These are phyloP conservation scores for Aricia agestis DNA, from an alignment of 1,140 invertebrate species.

Conservation along the genomic window DNA sequence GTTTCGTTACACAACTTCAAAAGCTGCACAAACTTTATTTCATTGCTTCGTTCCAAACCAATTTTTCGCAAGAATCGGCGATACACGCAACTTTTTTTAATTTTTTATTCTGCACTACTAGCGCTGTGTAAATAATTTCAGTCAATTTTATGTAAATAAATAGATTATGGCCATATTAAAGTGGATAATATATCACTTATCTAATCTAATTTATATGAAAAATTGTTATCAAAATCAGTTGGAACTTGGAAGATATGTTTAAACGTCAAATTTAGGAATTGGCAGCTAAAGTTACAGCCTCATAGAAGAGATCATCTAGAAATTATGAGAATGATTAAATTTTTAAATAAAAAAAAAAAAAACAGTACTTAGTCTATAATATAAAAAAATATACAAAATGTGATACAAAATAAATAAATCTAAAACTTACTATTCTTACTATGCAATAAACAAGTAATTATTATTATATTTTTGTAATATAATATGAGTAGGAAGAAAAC, in stretches of 20 bases:
- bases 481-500: background rate
- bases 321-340: conserved; percentile 5
- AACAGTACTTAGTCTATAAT: conserved; percentile 20
- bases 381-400: conserved; percentile 12
- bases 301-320: conserved; percentile 26
- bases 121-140: background rate
- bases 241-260: conserved; percentile 25
- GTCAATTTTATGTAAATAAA: background rate
- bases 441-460: background rate
- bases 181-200: too few relatives aligned
- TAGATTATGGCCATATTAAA: too few relatives aligned
- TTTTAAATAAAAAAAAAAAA: conserved; percentile 16
- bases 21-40: too few relatives aligned
- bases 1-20: too few relatives aligned
- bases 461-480: background rate
- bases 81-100: too few relatives aligned
- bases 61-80: too few relatives aligned
- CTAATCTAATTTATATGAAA: background rate
- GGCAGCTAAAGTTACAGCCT: conserved; percentile 31
- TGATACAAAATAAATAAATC: conserved; percentile 8
- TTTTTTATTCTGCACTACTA: too few relatives aligned
- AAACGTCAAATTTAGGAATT: conserved; percentile 26
- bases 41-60: too few relatives aligned
- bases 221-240: conserved; percentile 5
- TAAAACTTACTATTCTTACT: background rate